These are phyloP conservation scores for Patiria pectinifera DNA, from an alignment of 53 echinoderm and acorn worm species.

Conservation along the genomic window DNA sequence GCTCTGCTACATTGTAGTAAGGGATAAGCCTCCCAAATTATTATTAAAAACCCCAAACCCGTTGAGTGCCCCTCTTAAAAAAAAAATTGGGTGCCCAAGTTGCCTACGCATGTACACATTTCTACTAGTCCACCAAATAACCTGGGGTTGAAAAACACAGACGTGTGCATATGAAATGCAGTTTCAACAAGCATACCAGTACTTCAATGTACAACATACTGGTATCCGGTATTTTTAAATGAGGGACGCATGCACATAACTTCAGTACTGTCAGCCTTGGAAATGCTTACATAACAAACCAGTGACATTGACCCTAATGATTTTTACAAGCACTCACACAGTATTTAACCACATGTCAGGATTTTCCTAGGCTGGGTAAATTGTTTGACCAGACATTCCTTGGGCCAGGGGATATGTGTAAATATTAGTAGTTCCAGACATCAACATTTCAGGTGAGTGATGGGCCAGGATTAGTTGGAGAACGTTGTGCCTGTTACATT, in stretches of 20 bases:
- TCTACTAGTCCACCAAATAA: no score
- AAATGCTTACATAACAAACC: not conserved
- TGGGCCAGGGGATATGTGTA: not conserved
- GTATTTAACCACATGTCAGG: not conserved
- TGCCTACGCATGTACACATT: no score
- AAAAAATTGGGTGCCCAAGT: no score
- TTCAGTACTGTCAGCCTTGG: not conserved
- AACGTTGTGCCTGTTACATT: no score
- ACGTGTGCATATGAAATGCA: no score
- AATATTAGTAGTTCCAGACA: not conserved
- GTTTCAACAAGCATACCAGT: no score
- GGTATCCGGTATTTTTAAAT: not conserved
- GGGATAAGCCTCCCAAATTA: no score
- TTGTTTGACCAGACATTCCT: not conserved
- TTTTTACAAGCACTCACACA: not conserved
- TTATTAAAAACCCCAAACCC: no score
- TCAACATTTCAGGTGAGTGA: not conserved
- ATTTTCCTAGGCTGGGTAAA: not conserved
- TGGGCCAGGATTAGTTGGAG: not conserved
- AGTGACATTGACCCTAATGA: not conserved
- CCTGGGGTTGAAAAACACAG: no score
- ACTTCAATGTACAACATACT: no score
- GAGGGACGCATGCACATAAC: not conserved
- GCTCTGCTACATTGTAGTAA: no score
- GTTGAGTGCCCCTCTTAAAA: no score